Evolutionary conservation across 2,113 vertebrate genomes (phyloP), one percentile per base, ranked within the genome.

Genomic region (Fregata magnificens): DNA sequence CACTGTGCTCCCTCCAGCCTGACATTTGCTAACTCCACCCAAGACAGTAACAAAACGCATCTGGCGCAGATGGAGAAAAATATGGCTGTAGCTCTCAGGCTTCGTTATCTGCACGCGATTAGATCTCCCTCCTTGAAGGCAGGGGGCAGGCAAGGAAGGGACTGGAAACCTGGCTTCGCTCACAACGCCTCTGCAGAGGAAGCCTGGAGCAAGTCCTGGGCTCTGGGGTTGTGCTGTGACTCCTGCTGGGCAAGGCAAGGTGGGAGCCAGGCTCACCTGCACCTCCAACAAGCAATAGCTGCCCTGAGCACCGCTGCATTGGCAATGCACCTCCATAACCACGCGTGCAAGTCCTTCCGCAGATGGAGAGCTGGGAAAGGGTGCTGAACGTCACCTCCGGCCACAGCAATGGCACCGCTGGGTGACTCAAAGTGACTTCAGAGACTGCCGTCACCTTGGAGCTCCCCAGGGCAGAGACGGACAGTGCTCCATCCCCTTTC

Each of bases 401-500:
- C 24, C 67, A n/a, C 59, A 44, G 34, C 25, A 17, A 47, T 1
- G 12, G 55, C 50, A 74, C 26, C 0, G 0, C 29, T 2, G 36
- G 29, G 26, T 14, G 34, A 65, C 59, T 49, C 24, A 9, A 49
- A 86, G 67, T 9, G 17, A 56, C 52, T 69, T 61, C 73, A 65
- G 66, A 72, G 47, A 10, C 36, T 38, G 24, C 55, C 5, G 5
- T 38, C 59, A 38, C 55, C 69, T 36, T 16, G 24, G n/a, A 74
- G 53, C 47, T 62, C 40, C 31, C 34, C 36, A 52, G 4, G 38
- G 28, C 44, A 84, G 63, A 63, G 71, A 22, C 0, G 1, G 19
- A 38, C 28, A 24, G 26, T 13, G 44, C 55, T 74, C 38, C 70
- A 62, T 61, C 31, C 47, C 47, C 40, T 34, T 69, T 59, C 65